Conservation (phyloP, 2,797 vertebrate genomes). For the Paratrypauchen microcephalus region DNA sequence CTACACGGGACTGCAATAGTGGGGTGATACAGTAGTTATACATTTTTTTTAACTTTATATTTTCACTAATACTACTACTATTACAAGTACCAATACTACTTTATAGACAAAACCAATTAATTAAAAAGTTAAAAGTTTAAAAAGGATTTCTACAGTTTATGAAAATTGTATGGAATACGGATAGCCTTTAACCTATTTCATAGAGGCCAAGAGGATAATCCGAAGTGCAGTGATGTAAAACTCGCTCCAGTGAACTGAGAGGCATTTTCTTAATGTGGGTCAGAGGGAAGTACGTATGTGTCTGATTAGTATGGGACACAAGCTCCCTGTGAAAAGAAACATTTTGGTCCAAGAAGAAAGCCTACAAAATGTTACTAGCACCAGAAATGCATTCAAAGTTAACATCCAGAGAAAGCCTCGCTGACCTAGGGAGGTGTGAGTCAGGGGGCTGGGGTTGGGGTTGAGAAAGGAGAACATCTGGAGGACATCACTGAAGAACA, state of each 20-base stretch:
- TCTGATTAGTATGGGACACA: conserved; percentile 22
- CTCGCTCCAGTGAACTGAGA: conserved; percentile 28
- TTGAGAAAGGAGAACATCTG: conserved; percentile 53
- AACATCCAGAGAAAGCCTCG: conserved; percentile 10
- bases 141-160: neutral
- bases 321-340: conserved; percentile 27
- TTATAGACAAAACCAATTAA: too few species aligned
- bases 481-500: neutral
- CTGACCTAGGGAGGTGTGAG: neutral
- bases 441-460: neutral
- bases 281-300: conserved; percentile 31
- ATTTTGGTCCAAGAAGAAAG: conserved; percentile 21
- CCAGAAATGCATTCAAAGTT: conserved; percentile 6
- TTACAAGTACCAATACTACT: too few species aligned
- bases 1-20: too few species aligned
- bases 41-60: too few species aligned
- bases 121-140: too few species aligned
- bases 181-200: conserved; percentile 10
- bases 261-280: conserved; percentile 63
- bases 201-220: conserved; percentile 53
- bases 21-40: too few species aligned
- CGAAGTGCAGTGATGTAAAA: conserved; percentile 50
- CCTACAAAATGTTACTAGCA: conserved; percentile 18
- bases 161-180: conserved; percentile 10
- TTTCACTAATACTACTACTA: too few species aligned